Base-by-base conservation (phyloP, 2,888 invertebrate genomes). In the Cylindroiulus punctatus region DNA sequence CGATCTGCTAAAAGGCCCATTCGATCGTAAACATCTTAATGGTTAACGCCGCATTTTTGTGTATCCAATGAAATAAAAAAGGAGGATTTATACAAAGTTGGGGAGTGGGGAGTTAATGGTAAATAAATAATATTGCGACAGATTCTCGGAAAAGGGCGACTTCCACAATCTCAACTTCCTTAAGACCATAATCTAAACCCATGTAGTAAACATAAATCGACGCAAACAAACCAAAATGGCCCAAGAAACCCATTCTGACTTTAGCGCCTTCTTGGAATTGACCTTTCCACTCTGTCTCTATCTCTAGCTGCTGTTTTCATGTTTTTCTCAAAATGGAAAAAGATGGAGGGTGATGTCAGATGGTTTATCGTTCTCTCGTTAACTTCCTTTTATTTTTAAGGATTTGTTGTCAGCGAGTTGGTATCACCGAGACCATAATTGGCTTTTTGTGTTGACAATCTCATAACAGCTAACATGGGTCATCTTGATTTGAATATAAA, bases 91-190 rank as follows among this genome's bases (percentile, higher is more conserved):
- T 57, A 22, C 19, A 22, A 57, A 57, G 1, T 57, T 57, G 57
- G 22, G 57, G 22, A n/a, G 57, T n/a, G 57, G 57, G 57, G 57
- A 57, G 57, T 57, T 57, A 57, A 57, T 57, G 57, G 57, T 57
- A 57, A 57, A 57, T 57, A 57, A 57, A 57, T 57, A 57, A 57
- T 57, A 57, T 57, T 57, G 57, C 57, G 57, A 57, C 57, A 57
- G 57, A 22, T 57, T 57, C 57, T 57, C 22, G 57, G 57, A 57
- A 57, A 57, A 57, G 19, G 57, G 57, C 57, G 22, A 57, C 57
- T 57, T 22, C 57, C 22, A 57, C 57, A 57, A 57, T 57, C 57
- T 57, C 57, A n/a, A n/a, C 57, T 57, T 57, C 57, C 57, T n/a
- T 57, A 57, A 57, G 57, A 57, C 57, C 57, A 57, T 57, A 57